Evolutionary conservation across 1,140 invertebrate species (phyloP), one percentile per base, ranked within the genome.

Genomic region (Acromyrmex echinatior): DNA sequence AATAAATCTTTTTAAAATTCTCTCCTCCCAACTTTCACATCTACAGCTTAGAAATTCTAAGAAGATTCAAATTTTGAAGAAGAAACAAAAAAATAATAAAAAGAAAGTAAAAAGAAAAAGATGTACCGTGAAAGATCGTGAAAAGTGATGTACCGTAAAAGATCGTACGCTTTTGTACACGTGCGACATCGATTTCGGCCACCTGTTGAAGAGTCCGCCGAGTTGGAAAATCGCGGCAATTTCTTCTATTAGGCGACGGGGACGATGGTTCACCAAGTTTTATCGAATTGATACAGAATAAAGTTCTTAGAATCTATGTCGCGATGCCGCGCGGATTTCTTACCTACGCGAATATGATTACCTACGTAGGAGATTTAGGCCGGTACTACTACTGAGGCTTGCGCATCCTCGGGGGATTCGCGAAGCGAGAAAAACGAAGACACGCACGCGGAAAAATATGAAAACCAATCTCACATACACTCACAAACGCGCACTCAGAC

Each of bases 191-290:
- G 71, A 86, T 88, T 92, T 81, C 49, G 56, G 86, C 92, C 91
- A 93, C 92, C 91, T 93, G 92, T 93, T 92, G 90, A 90, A 71
- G 74, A 81, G 51, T 63, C 66, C 7, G 45, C 66, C n/a, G 53
- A 18, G 28, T 51, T n/a, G 39, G 7, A 5, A 35, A 35, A 45
- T n/a, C n/a, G 80, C 16, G 16, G 60, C 58, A 35, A 63, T 86
- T 73, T 85, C 63, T 71, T 77, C 66, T 35, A 31, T 60, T 25
- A 31, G 10, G 21, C 10, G 7, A 28, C 16, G 80, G 2, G 21
- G 10, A 31, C 10, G 28, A 10, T 45, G 35, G 7, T 25, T 5
- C 56, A 6, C 28, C 16, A 25, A 28, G 7, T 60, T 77, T 77
- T 7, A 25, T 10, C 28, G 14, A 51, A 39, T 21, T 3, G n/a